Evolutionary conservation across 2,888 invertebrate genomes (phyloP).

Genomic region (Drosophila testacea): DNA sequence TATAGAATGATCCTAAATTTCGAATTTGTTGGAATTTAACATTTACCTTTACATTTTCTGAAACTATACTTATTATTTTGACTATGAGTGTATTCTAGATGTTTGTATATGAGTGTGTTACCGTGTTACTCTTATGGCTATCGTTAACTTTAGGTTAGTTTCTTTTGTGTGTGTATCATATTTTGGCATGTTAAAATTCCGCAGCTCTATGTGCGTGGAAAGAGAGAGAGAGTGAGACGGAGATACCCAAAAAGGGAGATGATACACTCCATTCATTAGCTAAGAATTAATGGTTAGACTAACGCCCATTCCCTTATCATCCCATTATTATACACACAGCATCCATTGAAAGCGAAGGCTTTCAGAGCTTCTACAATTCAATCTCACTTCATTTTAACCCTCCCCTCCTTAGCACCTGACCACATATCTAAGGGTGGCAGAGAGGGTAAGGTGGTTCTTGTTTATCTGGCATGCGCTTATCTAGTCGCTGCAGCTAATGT

Average conservation of each 20-base stretch:
- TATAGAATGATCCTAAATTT: too few species aligned
- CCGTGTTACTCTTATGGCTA: constrained; percentile 11
- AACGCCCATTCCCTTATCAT: neutral
- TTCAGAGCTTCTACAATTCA: neutral
- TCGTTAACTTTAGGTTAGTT: constrained; percentile 14
- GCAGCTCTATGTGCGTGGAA: constrained; percentile 1
- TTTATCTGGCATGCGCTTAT: constrained; percentile 8
- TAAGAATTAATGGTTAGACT: constrained; percentile 3
- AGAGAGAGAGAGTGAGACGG: neutral
- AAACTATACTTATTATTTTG: neutral
- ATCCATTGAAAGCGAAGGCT: neutral
- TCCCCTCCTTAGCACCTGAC: neutral
- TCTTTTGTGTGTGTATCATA: constrained; percentile 12
- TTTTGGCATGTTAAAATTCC: constrained; percentile 28
- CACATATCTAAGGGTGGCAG: neutral
- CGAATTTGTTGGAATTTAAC: too few species aligned
- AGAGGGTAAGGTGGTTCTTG: neutral
- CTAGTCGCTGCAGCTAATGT: constrained; percentile 12
- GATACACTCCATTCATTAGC: constrained; percentile 14
- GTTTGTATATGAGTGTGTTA: neutral
- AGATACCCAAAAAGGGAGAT: neutral
- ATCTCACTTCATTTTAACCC: too few species aligned
- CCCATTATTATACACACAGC: constrained; percentile 2
- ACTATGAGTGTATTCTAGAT: neutral
- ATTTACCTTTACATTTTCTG: too few species aligned